Evolutionary conservation across 2,888 invertebrate genomes (phyloP), one percentile per base, ranked within the genome.

Genomic region (Camponotus fellah): DNA sequence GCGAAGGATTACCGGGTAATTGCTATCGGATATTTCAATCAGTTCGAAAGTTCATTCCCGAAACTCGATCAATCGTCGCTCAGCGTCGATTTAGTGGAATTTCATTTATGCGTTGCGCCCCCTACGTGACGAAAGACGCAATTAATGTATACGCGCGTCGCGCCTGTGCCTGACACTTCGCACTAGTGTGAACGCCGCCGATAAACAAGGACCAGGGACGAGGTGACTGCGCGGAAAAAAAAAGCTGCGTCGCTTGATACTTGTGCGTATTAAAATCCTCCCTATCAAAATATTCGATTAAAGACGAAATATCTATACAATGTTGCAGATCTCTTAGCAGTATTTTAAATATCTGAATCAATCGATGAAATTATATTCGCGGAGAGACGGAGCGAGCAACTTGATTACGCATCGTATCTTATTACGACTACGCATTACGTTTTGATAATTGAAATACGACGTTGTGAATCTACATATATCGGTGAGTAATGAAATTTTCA

Each of bases 311-410:
- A 53, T 53, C n/a, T 53, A 53, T 49, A 49, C 17, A 49, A 49
- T 53, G 53, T 53, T 53, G n/a, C 53, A 53, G 53, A 53, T 53
- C 53, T 53, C n/a, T n/a, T 53, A 53, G n/a, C n/a, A 2, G 53
- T 53, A 53, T n/a, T 53, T 53, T 53, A 53, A 53, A n/a, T 53
- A 53, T 53, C n/a, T 8, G n/a, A 53, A 53, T 53, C 6, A 53
- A 53, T n/a, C n/a, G 53, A 53, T 53, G n/a, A n/a, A n/a, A 53
- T 53, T 53, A n/a, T 53, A n/a, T 53, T 53, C 53, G 17, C n/a
- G 53, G n/a, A 8, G 53, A 53, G n/a, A 53, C n/a, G 53, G 8
- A 53, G 53, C 53, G 3, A 53, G n/a, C 53, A n/a, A 53, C 53
- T 53, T 53, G 53, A 53, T 53, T n/a, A 53, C 8, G n/a, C 9